Evolutionary conservation across 2,113 vertebrate species (phyloP), one percentile per base, ranked within the genome.

Genomic region (Tychaedon coryphoeus): DNA sequence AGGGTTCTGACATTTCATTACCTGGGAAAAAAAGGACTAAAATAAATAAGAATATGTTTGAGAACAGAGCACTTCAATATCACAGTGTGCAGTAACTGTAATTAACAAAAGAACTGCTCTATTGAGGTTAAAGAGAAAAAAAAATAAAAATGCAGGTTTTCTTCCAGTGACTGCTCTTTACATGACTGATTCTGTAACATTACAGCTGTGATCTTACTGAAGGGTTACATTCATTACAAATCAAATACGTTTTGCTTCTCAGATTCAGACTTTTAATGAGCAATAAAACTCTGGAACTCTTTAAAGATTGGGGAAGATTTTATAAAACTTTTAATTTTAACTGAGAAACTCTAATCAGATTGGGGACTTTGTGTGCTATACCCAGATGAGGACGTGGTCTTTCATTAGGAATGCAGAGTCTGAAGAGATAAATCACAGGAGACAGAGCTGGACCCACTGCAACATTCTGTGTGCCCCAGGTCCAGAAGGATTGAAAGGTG

Each of bases 1-100:
- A 96, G 93, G 88, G 85, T 97, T 97, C 98, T 99, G 98, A 99
- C 98, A 98, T 98, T 98, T 98, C 98, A 98, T 99, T 98, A 98
- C 98, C 98, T 97, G 97, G 93, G 87, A 98, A 98, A 98, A 98
- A 98, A 97, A 96, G 42, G 88, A 95, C 97, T 97, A 98, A 98
- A 98, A 98, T 98, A 98, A 98, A 98, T 97, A 96, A 97, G 98
- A 98, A 98, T 98, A 98, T 98, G 97, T 98, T 98, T 98, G 98
- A 97, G 98, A 98, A 98, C 97, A 88, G 94, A 95, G 96, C 93
- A 96, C 97, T 98, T 98, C 98, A 98, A 98, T 98, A 98, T 98
- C 95, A 89, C 97, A 93, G 97, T 97, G 95, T 98, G 95, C 96
- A 97, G 96, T 98, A 98, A 98, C 98, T 98, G 97, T 98, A 99